Evolutionary conservation across 2,888 invertebrate genomes (phyloP).

Genomic region (Dasysyrphus tricinctus): DNA sequence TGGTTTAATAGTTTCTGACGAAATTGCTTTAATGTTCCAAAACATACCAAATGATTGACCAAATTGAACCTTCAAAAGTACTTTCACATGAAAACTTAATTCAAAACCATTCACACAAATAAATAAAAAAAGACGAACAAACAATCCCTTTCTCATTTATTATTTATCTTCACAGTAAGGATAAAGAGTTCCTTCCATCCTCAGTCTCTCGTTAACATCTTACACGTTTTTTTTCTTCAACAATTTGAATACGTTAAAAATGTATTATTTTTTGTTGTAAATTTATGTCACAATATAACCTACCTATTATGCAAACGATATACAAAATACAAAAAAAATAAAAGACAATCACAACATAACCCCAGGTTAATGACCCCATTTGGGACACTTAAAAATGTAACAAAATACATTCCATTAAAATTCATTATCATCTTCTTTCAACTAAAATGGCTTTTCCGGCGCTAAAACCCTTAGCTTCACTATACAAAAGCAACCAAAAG

Average conservation of each 20-base stretch:
- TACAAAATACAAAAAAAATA: constrained; percentile 9
- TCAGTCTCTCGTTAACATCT: neutral
- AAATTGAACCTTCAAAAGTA: no score
- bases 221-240: neutral
- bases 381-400: constrained; percentile 34
- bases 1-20: no score
- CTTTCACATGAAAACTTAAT: no score
- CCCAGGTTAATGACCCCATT: constrained; percentile 31
- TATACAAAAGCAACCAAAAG: constrained; percentile 30
- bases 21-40: no score
- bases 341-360: constrained; percentile 36
- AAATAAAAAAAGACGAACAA: no score
- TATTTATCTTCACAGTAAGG: neutral
- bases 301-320: constrained; percentile 8
- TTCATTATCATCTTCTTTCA: constrained; percentile 31
- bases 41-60: no score
- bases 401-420: constrained; percentile 28
- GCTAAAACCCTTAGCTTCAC: constrained; percentile 50
- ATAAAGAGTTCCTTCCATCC: neutral
- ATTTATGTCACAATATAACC: constrained; percentile 33
- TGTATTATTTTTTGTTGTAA: constrained; percentile 5
- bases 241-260: constrained; percentile 8
- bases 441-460: constrained; percentile 47
- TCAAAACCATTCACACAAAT: no score
- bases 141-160: no score